A percentile compares a stretch with the other conserved stretches of the same genome.
phyloP scores from a whole-genome alignment of 2,888 invertebrate species.

The Cancer borealis region DNA sequence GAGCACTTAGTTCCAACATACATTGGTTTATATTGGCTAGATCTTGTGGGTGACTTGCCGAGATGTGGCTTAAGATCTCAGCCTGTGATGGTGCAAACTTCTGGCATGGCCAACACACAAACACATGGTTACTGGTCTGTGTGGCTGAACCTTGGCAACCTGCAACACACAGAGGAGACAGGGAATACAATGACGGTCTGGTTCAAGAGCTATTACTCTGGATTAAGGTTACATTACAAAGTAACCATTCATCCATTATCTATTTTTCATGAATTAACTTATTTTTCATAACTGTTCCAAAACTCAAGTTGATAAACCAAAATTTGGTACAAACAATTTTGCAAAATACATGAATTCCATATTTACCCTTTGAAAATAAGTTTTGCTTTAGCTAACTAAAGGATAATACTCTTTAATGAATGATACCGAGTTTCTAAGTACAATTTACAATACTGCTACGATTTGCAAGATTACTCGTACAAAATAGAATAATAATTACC shows the following conservation, averaged over 20 bases:
- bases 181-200: too few species aligned
- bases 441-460: too few species aligned
- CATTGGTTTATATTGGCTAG: constrained; percentile 50
- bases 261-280: neutral
- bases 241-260: neutral
- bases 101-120: constrained; percentile 55
- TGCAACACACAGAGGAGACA: neutral
- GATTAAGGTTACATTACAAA: neutral
- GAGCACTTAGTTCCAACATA: constrained; percentile 45
- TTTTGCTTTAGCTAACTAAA: neutral
- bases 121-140: constrained; percentile 39
- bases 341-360: neutral
- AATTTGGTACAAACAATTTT: neutral
- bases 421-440: too few species aligned
- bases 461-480: neutral
- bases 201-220: neutral
- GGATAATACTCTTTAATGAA: too few species aligned
- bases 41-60: constrained; percentile 43
- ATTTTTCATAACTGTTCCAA: neutral
- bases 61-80: constrained; percentile 58
- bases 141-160: constrained; percentile 41
- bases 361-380: neutral
- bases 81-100: constrained; percentile 54
- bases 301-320: neutral
- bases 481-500: constrained; percentile 43